These are phyloP conservation scores for Sacculina carcini DNA, from an alignment of 2,888 invertebrate species.

Conservation along the genomic window DNA sequence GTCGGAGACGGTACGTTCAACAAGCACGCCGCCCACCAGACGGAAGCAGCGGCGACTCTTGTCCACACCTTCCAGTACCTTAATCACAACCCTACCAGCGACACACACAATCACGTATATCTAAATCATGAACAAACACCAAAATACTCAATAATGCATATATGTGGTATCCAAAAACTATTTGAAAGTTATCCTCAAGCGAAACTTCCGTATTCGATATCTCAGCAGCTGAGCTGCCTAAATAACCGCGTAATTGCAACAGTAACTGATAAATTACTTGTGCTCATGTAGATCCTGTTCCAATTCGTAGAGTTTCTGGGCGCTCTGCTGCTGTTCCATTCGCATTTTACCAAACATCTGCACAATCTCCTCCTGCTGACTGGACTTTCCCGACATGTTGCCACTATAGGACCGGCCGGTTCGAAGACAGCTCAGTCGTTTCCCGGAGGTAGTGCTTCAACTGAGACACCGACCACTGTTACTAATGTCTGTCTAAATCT, in stretches of 20 bases:
- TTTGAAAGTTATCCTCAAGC: not conserved
- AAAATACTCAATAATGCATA: slow-evolving; percentile 16
- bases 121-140: too few species aligned
- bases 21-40: slow-evolving; percentile 74
- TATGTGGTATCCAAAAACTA: not conserved
- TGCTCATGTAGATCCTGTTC: slow-evolving; percentile 88
- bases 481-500: too few species aligned
- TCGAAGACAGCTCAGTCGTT: too few species aligned
- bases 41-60: slow-evolving; percentile 64
- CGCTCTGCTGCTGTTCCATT: slow-evolving; percentile 24
- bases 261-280: slow-evolving; percentile 36
- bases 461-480: too few species aligned
- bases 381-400: too few species aligned
- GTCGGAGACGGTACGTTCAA: slow-evolving; percentile 72
- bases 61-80: slow-evolving; percentile 63
- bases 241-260: not conserved
- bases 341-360: not conserved
- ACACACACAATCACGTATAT: not conserved
- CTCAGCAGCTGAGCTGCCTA: not conserved
- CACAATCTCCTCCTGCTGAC: not conserved
- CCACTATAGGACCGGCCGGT: too few species aligned
- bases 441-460: too few species aligned
- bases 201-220: not conserved
- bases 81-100: slow-evolving; percentile 67
- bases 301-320: slow-evolving; percentile 66